These are phyloP conservation scores for Melipona bicolor DNA, from an alignment of 2,888 invertebrate species.

Conservation along the genomic window DNA sequence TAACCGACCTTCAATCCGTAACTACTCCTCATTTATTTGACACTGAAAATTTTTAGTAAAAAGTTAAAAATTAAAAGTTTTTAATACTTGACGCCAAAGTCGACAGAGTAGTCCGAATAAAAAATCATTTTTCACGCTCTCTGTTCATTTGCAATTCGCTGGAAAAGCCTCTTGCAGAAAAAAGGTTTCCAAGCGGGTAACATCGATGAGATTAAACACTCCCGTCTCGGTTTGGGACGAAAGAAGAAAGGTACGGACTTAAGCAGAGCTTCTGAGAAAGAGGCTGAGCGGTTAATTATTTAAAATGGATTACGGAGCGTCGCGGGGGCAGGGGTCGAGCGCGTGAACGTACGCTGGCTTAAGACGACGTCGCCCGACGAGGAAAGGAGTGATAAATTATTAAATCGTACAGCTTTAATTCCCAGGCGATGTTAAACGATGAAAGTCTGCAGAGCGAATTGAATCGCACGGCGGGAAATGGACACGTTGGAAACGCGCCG, in stretches of 20 bases:
- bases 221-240: background rate
- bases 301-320: slow-evolving; percentile 26
- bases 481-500: background rate
- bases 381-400: slow-evolving; percentile 42
- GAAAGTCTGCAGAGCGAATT: slow-evolving; percentile 39
- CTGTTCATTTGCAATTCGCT: no score
- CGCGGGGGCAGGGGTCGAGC: background rate
- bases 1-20: no score
- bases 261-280: background rate
- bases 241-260: background rate
- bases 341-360: slow-evolving; percentile 7
- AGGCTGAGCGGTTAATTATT: slow-evolving; percentile 25
- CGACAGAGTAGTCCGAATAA: no score
- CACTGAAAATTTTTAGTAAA: no score
- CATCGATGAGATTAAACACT: background rate
- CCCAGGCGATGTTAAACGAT: slow-evolving; percentile 41
- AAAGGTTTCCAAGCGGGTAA: no score
- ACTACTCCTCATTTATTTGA: no score
- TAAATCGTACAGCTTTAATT: slow-evolving; percentile 47
- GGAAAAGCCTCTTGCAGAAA: no score
- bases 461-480: slow-evolving; percentile 14
- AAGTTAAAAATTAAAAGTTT: no score
- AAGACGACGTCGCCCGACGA: slow-evolving; percentile 13
- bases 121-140: no score
- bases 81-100: no score